Percentiles rank a stretch among this genome's conserved stretches.
phyloP scores from a whole-genome alignment of 2,113 vertebrate species.

The Anguilla japonica region DNA sequence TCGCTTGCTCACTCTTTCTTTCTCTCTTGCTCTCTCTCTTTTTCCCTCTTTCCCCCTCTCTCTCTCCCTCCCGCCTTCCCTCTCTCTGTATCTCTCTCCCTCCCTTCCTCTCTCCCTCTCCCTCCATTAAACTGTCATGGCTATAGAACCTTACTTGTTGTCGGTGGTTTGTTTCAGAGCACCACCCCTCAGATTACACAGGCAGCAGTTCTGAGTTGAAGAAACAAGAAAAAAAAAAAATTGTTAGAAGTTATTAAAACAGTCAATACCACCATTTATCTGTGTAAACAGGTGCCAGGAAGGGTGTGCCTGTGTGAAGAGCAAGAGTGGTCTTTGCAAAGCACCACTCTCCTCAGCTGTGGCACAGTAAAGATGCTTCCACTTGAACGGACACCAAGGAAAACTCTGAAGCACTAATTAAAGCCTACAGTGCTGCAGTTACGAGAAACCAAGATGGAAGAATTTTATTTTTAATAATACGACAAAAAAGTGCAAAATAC shows the following conservation, averaged over 20 bases:
- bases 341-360: background rate
- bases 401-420: background rate
- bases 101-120: background rate
- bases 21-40: too few relatives aligned
- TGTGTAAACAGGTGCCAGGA: slow-evolving; percentile 38
- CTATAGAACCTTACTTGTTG: slow-evolving; percentile 75
- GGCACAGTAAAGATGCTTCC: background rate
- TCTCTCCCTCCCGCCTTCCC: too few relatives aligned
- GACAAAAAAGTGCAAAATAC: background rate
- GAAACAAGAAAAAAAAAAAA: slow-evolving; percentile 12
- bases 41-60: too few relatives aligned
- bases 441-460: background rate
- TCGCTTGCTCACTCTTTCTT: too few relatives aligned
- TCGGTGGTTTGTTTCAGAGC: slow-evolving; percentile 91
- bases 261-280: slow-evolving; percentile 30
- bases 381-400: background rate
- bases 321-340: background rate
- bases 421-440: background rate
- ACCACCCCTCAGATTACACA: slow-evolving; percentile 95
- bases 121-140: background rate
- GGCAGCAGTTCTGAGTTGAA: slow-evolving; percentile 85
- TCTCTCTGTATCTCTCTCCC: too few relatives aligned
- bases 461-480: background rate
- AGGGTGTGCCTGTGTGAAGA: background rate
- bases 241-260: background rate